These are phyloP conservation scores for Passerculus sandwichensis DNA, from an alignment of 2,797 vertebrate species.

Conservation along the genomic window DNA sequence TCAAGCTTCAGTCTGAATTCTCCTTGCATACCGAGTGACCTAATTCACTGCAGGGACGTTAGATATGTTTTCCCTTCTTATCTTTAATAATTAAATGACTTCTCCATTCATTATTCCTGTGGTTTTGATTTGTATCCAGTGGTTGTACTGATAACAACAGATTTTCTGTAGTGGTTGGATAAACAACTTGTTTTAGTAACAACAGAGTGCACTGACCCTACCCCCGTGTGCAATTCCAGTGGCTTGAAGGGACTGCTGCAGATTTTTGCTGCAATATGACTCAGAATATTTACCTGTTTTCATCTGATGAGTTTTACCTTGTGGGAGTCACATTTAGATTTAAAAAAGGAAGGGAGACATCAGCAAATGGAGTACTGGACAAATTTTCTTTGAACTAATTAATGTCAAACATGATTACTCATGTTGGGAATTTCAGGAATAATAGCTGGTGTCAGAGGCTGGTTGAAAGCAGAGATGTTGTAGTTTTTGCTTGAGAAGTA, in stretches of 20 bases:
- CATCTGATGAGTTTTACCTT: not conserved
- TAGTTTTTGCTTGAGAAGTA: constrained; percentile 10
- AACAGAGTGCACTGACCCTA: constrained; percentile 31
- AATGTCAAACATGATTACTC: not conserved
- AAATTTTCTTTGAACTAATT: constrained; percentile 1
- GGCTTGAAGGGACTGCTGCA: not conserved
- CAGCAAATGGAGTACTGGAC: not conserved
- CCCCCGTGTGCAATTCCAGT: not conserved
- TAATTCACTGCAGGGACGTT: constrained; percentile 54
- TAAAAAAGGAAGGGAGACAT: not conserved
- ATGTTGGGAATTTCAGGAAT: not conserved
- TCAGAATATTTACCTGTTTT: not conserved
- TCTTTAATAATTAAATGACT: constrained; percentile 56
- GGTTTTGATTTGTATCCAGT: constrained; percentile 51
- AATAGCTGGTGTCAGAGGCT: not conserved
- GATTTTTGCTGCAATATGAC: not conserved
- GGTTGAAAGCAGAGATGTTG: constrained; percentile 3
- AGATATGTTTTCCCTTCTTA: constrained; percentile 1
- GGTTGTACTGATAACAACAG: constrained; percentile 38
- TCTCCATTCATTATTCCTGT: constrained; percentile 60
- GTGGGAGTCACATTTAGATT: not conserved
- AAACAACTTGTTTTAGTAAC: constrained; percentile 46
- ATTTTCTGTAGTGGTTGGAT: constrained; percentile 31
- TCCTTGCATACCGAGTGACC: constrained; percentile 46
- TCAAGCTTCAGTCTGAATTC: constrained; percentile 50